Evolutionary conservation across 2,888 invertebrate genomes (phyloP), one percentile per base, ranked within the genome.

Genomic region (Tetramorium bicarinatum): DNA sequence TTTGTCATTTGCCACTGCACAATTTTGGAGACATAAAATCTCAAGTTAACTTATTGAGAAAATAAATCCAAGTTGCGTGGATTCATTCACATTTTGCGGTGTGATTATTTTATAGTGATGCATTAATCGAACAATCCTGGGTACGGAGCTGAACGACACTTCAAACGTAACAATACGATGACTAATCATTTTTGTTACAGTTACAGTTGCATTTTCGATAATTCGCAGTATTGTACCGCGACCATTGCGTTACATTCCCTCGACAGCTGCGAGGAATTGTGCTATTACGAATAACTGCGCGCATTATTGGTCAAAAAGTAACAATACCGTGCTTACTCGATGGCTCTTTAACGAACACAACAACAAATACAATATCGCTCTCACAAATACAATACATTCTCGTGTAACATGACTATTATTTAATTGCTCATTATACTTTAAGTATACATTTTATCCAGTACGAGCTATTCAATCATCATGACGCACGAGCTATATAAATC

Each of bases 121-220:
- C 81, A 85, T 87, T 87, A 89, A 88, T 90, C 86, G 84, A 76
- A 89, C 85, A 69, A 85, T 84, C 64, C 87, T 90, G 83, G 67
- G 84, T 84, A 79, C 54, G 80, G 84, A 84, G 85, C 77, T 87
- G 87, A 90, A 89, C 85, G 82, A 76, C 81, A 79, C 81, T 89
- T 76, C 84, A 56, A 52, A 74, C 44, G 64, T 83, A 81, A 89
- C 90, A 90, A 90, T 88, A 59, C 76, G 49, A 38, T 52, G 61
- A 79, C 74, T 88, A 85, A 90, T 90, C 87, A 89, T 90, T 90
- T 90, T 88, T 87, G 85, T 84, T 87, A 85, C 90, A 84, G 85
- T 84, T 87, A 85, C 90, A 84, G 85, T 87, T 86, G 84, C 87
- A 85, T 86, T 83, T 85, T 81, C 87, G 82, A 88, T 89, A 76